A percentile compares a stretch with the other conserved stretches of the same genome.
Evolutionary conservation across 2,888 invertebrate species (phyloP).

Genomic region (Napeogenes sylphis): DNA sequence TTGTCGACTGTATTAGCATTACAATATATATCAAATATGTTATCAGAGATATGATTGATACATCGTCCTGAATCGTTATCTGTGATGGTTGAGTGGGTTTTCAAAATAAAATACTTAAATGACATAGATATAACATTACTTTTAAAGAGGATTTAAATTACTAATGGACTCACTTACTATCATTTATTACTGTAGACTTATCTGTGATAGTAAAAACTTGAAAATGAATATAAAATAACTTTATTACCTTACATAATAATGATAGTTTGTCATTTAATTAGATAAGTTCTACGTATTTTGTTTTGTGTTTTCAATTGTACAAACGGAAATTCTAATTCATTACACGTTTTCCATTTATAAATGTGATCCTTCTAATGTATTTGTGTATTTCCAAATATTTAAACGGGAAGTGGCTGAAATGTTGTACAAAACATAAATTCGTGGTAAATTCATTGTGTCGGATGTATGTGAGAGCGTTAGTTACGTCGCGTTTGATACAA

Average conservation of each 20-base stretch:
- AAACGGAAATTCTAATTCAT: too few species aligned
- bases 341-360: not conserved
- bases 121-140: not conserved
- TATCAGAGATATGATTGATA: conserved; percentile 24
- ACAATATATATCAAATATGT: conserved; percentile 5
- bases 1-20: not conserved
- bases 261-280: too few species aligned
- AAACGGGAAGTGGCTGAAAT: conserved; percentile 22
- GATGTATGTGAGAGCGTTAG: conserved; percentile 30
- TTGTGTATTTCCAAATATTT: conserved; percentile 8
- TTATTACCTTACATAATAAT: too few species aligned
- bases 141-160: too few species aligned
- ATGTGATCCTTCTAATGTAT: not conserved
- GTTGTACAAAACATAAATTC: conserved; percentile 26
- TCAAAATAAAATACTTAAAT: not conserved
- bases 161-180: too few species aligned
- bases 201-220: too few species aligned
- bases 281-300: too few species aligned
- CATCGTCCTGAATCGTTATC: conserved; percentile 25
- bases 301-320: too few species aligned
- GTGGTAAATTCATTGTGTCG: conserved; percentile 34
- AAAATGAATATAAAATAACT: too few species aligned
- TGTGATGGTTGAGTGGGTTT: conserved; percentile 23
- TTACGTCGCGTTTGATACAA: conserved; percentile 38
- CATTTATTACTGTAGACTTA: too few species aligned